Conservation (phyloP, 2,113 vertebrate species). For the Amazona guildingii region DNA sequence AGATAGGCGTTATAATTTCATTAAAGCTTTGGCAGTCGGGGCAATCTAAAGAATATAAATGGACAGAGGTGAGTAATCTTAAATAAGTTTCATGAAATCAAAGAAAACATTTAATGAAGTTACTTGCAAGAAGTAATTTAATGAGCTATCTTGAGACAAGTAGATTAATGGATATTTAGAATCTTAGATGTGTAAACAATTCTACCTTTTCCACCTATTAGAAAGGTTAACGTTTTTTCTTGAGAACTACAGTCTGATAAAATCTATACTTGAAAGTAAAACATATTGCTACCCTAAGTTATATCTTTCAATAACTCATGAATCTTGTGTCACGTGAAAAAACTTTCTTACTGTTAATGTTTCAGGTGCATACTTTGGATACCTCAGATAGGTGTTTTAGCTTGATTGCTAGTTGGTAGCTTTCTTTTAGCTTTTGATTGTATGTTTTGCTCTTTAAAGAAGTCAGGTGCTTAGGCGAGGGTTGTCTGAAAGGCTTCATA, state of each 20-base stretch:
- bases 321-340: background rate
- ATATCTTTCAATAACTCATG: background rate
- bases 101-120: conserved; percentile 13
- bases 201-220: background rate
- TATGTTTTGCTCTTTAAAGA: background rate
- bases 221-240: background rate
- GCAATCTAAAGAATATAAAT: background rate
- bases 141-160: conserved; percentile 8
- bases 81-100: background rate
- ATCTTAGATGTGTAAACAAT: background rate
- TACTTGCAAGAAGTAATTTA: background rate
- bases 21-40: background rate
- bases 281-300: background rate
- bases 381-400: background rate
- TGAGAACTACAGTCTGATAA: background rate
- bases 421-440: background rate
- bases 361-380: background rate
- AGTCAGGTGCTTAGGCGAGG: background rate
- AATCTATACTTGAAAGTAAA: background rate
- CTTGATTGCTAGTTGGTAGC: background rate
- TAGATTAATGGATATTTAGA: background rate
- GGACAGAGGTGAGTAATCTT: background rate
- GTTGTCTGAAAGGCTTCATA: background rate
- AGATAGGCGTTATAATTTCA: conserved; percentile 30
- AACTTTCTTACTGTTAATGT: background rate